phyloP scores from a whole-genome alignment of 2,113 vertebrate species.

The Orthonyx spaldingii region DNA sequence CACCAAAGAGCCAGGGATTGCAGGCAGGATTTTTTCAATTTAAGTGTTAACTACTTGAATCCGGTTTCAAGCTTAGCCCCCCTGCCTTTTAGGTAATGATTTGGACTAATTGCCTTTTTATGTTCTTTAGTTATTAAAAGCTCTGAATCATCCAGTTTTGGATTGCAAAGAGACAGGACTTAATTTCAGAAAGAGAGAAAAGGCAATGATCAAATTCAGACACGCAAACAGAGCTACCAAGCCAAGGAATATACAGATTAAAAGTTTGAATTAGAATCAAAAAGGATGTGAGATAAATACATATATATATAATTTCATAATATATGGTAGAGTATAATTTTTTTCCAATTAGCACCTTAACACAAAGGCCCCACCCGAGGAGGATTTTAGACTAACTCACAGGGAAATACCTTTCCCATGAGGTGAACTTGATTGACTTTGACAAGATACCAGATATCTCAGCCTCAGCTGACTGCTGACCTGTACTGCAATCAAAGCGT shows the following conservation, averaged over 20 bases:
- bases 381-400: neutral
- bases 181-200: neutral
- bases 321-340: neutral
- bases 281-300: neutral
- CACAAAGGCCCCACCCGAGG: neutral
- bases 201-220: neutral
- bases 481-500: neutral
- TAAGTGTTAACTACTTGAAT: neutral
- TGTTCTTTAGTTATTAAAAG: neutral
- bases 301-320: neutral
- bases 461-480: constrained; percentile 7
- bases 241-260: neutral
- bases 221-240: neutral
- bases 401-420: neutral
- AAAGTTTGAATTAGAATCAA: neutral
- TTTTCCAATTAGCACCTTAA: neutral
- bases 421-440: constrained; percentile 1
- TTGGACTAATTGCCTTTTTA: neutral
- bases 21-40: neutral
- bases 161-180: neutral
- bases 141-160: neutral
- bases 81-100: neutral
- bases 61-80: neutral
- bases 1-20: neutral
- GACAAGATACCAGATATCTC: neutral